Evolutionary conservation across 2,888 invertebrate genomes (phyloP), one percentile per base, ranked within the genome.

Genomic region (Acrobasis repandana): DNA sequence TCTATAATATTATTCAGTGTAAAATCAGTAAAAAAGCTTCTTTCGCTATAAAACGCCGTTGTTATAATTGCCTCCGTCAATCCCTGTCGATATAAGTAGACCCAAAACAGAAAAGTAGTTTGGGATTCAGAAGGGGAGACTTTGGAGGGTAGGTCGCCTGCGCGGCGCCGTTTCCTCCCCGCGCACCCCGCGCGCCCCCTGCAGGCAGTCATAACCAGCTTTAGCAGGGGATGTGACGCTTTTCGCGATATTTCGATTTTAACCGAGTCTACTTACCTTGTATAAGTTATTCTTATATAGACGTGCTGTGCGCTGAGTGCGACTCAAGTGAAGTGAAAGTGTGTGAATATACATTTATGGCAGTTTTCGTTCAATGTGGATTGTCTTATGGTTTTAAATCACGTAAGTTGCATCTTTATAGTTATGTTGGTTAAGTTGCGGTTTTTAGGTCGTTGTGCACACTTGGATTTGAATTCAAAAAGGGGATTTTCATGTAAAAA

Each of bases 71-170:
- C 76, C 65, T 71, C 76, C 79, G 76, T 76, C 71, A 74, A 78
- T 67, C 71, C 64, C 61, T 70, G 73, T 71, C 73, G 68, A 72
- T 69, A 64, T 79, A 81, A 80, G 79, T 79, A 76, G 78, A 82
- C 78, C 69, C 67, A 79, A 81, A 80, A 78, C 77, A 78, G 77
- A 81, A 83, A 82, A 85, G 83, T 80, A 80, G 72, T 79, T 72
- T 69, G 67, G 72, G 71, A 77, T 33, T 36, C 59, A 72, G 67
- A 70, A 65, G 65, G 67, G 64, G 66, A 67, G 66, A 63, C 65
- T 65, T 60, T 58, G 60, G 63, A 58, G 54, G 63, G 61, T 57
- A 50, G 64, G 57, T 72, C 82, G 82, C 76, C 83, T 80, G 83
- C 83, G 82, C 82, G 83, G 74, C 78, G 80, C 80, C 80, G 65